Base-by-base conservation (phyloP, 2,888 invertebrate species). In the Seira sanloemensis region DNA sequence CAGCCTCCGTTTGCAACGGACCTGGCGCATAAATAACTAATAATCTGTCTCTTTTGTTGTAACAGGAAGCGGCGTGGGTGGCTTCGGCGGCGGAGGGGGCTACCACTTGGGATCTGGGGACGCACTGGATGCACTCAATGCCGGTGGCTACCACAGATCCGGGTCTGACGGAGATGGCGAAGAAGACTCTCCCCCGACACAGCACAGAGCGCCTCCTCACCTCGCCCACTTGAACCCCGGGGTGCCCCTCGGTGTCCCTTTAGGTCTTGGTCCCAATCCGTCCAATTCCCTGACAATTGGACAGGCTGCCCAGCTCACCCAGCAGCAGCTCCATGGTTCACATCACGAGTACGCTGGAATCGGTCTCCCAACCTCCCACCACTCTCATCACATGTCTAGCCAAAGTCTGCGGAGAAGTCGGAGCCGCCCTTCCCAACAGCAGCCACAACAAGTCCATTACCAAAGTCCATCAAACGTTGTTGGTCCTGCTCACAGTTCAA, bases 161-260 rank as follows among this genome's bases (percentile, higher is more conserved):
- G 94, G 94, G 92, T 93, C 94, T 89, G 95, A 95, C 92, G 94
- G 95, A 91, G 95, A 95, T 91, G 94, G 93, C 88, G 92, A 89
- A 72, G 88, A 88, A 54, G 88, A 88, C 50, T 86, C 87, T 0
- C 88, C 89, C 7, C 89, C 87, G 7, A 80, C 85, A 0, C 81
- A 84, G 12, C 88, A 88, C 69, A 75, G 86, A 26, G 86, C 81
- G 9, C 80, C 80, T 2, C 87, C 78, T 66, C 76, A 75, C 25
- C 69, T 78, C 25, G 54, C 69, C 0, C 79, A 74, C 50, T 46
- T 79, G 91, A 89, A 90, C 90, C 84, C 90, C 87, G 73, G 73
- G 2, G 90, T 91, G 86, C 90, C 88, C 79, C 91, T 92, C 81
- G 91, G 93, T 90, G 91, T 93, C 91, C 91, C 94, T 91, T 65